Percentiles rank a stretch among this genome's conserved stretches.
These are phyloP conservation scores for Ovibos moschatus DNA, from an alignment of 2,113 vertebrate species.

Conservation along the genomic window DNA sequence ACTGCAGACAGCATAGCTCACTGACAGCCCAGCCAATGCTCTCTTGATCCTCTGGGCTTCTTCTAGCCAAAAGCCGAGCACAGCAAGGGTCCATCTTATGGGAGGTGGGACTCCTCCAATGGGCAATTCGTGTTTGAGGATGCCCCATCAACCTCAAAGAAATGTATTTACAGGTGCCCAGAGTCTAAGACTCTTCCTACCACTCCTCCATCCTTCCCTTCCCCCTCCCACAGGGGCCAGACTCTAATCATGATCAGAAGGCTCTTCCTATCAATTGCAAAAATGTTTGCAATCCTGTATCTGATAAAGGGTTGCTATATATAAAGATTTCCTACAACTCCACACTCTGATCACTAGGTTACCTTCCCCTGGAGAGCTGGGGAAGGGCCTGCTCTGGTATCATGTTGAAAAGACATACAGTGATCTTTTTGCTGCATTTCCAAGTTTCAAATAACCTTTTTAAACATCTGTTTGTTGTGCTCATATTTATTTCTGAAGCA, in stretches of 20 bases:
- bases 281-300: not conserved
- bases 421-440: not conserved
- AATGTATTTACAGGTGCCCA: not conserved
- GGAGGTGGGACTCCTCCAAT: not conserved
- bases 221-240: not conserved
- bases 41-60: not conserved
- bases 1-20: not conserved
- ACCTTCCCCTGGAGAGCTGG: not conserved
- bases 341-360: not conserved
- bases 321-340: not conserved
- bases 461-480: not conserved
- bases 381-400: not conserved
- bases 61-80: not conserved
- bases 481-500: not conserved
- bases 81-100: not conserved
- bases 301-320: not conserved
- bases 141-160: not conserved
- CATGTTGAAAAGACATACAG: not conserved
- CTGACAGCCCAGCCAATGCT: not conserved
- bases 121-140: not conserved
- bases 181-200: not conserved
- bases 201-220: not conserved
- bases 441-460: not conserved
- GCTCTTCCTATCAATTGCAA: not conserved
- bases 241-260: not conserved